phyloP scores from a whole-genome alignment of 2,888 invertebrate genomes.

The Apeira syringaria region DNA sequence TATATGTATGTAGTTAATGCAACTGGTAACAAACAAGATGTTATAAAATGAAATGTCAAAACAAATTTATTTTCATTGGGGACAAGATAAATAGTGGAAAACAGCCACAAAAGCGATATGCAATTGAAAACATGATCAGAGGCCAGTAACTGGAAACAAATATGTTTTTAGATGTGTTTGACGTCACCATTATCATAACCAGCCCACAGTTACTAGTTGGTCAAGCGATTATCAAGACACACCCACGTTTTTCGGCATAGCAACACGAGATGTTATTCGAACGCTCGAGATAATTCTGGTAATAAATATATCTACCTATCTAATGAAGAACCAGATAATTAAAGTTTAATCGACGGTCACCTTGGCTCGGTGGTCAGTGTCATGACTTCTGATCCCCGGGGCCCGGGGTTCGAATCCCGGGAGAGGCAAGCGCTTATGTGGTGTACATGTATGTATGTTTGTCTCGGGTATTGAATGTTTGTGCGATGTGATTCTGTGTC shows the following conservation, averaged over 20 bases:
- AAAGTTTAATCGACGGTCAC: no score
- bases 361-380: no score
- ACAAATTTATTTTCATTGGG: slow-evolving; percentile 70
- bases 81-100: slow-evolving; percentile 78
- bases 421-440: no score
- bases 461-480: no score
- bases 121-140: slow-evolving; percentile 68
- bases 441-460: no score
- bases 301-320: slow-evolving; percentile 9
- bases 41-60: slow-evolving; percentile 62
- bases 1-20: slow-evolving; percentile 6
- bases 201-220: slow-evolving; percentile 45
- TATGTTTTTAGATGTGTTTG: slow-evolving; percentile 69
- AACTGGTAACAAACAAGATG: slow-evolving; percentile 54
- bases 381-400: no score
- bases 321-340: slow-evolving; percentile 5
- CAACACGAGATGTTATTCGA: slow-evolving; percentile 46
- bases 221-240: slow-evolving; percentile 68
- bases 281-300: slow-evolving; percentile 16
- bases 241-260: slow-evolving; percentile 70
- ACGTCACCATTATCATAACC: slow-evolving; percentile 60
- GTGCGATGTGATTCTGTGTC: no score
- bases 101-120: slow-evolving; percentile 59
- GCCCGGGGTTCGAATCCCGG: no score
- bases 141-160: slow-evolving; percentile 65